Evolutionary conservation across 2,888 invertebrate species (phyloP).

Genomic region (Aporophyla nigra): DNA sequence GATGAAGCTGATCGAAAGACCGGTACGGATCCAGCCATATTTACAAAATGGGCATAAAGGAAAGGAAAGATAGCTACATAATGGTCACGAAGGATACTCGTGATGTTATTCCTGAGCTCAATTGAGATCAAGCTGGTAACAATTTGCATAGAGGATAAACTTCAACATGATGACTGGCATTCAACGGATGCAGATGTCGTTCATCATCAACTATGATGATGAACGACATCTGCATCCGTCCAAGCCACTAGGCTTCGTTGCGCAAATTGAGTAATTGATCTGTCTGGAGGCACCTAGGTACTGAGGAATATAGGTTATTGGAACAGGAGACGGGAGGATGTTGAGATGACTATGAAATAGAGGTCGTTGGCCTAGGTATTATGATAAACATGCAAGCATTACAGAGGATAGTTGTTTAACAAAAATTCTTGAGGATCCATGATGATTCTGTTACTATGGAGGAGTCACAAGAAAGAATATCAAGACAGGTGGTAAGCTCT

Average conservation of each 20-base stretch:
- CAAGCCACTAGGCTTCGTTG: slow-evolving; percentile 34
- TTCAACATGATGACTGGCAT: slow-evolving; percentile 40
- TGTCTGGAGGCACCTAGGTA: slow-evolving; percentile 1
- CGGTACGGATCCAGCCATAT: no score
- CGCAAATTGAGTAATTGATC: slow-evolving; percentile 48
- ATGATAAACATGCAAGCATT: background rate
- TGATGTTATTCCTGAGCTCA: background rate
- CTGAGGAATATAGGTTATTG: slow-evolving; percentile 41
- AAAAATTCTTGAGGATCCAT: no score
- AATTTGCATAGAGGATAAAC: slow-evolving; percentile 25
- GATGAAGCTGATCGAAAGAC: no score
- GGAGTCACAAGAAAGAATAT: no score
- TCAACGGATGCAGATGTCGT: slow-evolving; percentile 57
- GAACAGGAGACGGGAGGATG: background rate
- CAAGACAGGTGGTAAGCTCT: no score
- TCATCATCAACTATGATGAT: no score
- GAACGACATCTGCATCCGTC: no score
- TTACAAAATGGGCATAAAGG: no score
- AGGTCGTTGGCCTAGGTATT: background rate
- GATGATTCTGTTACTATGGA: no score
- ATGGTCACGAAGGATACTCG: background rate
- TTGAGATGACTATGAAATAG: background rate
- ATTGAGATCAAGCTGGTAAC: slow-evolving; percentile 11
- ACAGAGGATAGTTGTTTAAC: background rate
- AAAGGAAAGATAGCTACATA: background rate